Evolutionary conservation across 2,797 vertebrate genomes (phyloP).

Genomic region (Manis pentadactyla): DNA sequence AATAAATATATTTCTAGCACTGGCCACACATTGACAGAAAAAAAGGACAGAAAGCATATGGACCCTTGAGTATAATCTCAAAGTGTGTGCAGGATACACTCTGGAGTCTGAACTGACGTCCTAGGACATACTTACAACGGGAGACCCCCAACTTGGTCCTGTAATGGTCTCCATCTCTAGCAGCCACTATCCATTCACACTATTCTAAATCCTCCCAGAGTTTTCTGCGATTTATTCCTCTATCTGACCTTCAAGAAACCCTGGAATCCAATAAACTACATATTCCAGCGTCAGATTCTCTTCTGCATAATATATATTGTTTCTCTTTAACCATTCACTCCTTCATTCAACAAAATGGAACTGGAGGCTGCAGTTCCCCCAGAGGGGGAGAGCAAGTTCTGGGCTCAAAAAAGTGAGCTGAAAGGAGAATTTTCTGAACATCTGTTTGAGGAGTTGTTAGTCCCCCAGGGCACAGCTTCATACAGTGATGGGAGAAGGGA

Average conservation of each 20-base stretch:
- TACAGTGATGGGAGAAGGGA: background rate
- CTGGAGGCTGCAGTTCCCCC: too few species aligned
- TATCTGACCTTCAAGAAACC: background rate
- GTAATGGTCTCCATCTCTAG: background rate
- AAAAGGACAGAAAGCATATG: too few species aligned
- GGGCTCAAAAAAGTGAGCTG: background rate
- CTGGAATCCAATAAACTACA: background rate
- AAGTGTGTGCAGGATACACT: background rate
- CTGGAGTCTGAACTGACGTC: background rate
- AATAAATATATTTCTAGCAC: too few species aligned
- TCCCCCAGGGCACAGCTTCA: background rate
- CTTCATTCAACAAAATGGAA: background rate
- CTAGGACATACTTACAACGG: background rate
- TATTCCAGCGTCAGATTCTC: background rate
- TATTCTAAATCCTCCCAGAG: background rate
- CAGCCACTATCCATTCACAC: background rate
- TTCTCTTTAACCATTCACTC: background rate
- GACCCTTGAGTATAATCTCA: background rate
- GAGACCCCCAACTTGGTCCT: background rate
- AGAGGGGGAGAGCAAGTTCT: background rate
- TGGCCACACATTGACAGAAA: background rate
- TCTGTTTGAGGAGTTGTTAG: background rate
- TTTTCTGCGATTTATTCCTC: background rate
- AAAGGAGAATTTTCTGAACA: background rate
- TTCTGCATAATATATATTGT: background rate